Percentiles rank a stretch among this genome's conserved stretches.
These are phyloP conservation scores for Antitype chi DNA, from an alignment of 2,888 invertebrate species.

Conservation along the genomic window DNA sequence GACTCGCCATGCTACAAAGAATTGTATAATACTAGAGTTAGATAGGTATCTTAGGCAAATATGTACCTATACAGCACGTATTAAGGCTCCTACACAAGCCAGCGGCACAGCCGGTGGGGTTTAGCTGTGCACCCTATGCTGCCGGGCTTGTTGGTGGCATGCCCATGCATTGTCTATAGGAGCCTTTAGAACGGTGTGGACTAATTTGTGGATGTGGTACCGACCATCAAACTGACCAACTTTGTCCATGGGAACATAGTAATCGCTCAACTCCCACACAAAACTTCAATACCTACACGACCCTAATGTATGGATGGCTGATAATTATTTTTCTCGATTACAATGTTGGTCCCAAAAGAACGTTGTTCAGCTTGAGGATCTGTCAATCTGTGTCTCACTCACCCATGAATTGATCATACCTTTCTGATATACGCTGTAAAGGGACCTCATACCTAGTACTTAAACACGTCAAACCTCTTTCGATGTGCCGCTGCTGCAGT, in stretches of 20 bases:
- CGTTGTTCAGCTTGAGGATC: neutral
- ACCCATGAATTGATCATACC: neutral
- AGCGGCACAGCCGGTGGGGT: too few relatives aligned
- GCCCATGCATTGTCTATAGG: too few relatives aligned
- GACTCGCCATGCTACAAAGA: conserved; percentile 21
- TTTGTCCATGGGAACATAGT: neutral
- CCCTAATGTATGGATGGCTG: too few relatives aligned
- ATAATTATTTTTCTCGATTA: neutral
- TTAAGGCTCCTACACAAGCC: neutral
- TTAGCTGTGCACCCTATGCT: too few relatives aligned
- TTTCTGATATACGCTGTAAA: neutral
- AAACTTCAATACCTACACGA: neutral
- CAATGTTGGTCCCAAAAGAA: neutral
- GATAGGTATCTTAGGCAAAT: neutral
- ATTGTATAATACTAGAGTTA: conserved; percentile 3
- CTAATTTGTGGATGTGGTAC: neutral
- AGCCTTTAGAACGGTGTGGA: neutral
- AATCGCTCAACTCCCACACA: neutral
- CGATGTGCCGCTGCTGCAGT: neutral
- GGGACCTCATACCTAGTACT: neutral
- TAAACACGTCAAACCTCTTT: neutral
- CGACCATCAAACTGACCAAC: neutral
- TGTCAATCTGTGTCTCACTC: too few relatives aligned
- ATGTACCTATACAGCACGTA: neutral
- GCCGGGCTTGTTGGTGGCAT: too few relatives aligned